Base-by-base conservation (phyloP, 2,113 vertebrate genomes). In the Pygoscelis adeliae region DNA sequence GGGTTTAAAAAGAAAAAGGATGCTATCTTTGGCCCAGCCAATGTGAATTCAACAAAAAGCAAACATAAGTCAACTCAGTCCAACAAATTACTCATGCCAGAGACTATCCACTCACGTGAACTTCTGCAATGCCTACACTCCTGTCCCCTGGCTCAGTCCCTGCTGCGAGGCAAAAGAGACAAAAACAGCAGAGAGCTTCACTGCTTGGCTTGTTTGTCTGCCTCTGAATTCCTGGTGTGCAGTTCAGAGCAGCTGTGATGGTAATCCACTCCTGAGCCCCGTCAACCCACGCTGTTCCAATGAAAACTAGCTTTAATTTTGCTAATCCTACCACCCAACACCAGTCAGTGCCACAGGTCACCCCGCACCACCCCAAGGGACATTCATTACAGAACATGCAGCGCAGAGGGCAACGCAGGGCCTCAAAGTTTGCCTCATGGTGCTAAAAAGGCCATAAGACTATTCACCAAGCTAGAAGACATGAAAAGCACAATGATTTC, bases 1-100 rank as follows among this genome's bases (percentile, higher is more conserved):
- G 32, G 83, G 53, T 85, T 91, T 79, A 72, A 96, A 97, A 94
- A 95, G 87, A 83, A 96, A 93, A 93, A 92, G 74, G 93, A 94
- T 83, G 81, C 89, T 97, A 85, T 91, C 93, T 95, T 89, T 93
- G 91, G 91, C 91, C 78, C 20, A 2, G 62, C 50, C 70, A 95
- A 77, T 0, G 5, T 50, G 91, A 94, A 46, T 17, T 87, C 58
- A 0, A 94, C 84, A 93, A 66, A 94, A 89, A 94, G 81, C 89
- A 96, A 96, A 94, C 42, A 17, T 8, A 82, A 93, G 46, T 42
- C 81, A 87, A 69, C 23, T 20, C 62, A n/a, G 67, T 95, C 87
- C 81, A 94, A 95, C 47, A 91, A 91, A 96, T 94, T 95, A 96
- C 42, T 92, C 81, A 72, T 18, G 79, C 90, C 85, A 97, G 74